Evolutionary conservation across 2,797 vertebrate genomes (phyloP), one percentile per base, ranked within the genome.

Genomic region (Hoplostethus atlanticus): DNA sequence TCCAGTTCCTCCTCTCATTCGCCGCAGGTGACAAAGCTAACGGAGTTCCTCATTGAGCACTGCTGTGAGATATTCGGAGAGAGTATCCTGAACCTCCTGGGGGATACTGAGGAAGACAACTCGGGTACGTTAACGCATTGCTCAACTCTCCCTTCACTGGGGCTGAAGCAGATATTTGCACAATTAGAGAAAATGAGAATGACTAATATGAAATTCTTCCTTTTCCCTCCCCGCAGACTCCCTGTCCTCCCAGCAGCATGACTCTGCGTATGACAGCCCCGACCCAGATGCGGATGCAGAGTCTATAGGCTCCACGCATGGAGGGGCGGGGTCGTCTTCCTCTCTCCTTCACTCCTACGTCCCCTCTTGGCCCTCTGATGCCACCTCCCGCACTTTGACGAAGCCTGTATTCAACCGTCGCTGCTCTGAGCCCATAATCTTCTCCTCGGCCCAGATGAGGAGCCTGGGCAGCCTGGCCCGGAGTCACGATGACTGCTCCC

Each of bases 211-310:
- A 21, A 50, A 34, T 50, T 5, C 38, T 69, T 54, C 3, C 10
- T 69, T 47, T 58, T 1, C n/a, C 9, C 77, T 36, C 64, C 75
- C 76, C 63, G 8, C 91, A 99, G 98, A 98, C 70, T 90, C 89
- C 0, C 25, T 89, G 47, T 94, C 93, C n/a, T 94, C 91, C 36
- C 94, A 95, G 55, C 97, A 96, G 80, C 97, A 95, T 3, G 98
- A 99, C 92, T 98, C 97, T 0, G 97, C 97, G 0, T 98, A 98
- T 0, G 96, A 98, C 86, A 98, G 97, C 91, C 96, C 95, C 0
- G 98, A 98, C 74, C 95, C 95, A 0, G 97, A 99, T 3, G 89
- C 81, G 0, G 96, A 98, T 31, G 84, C 87, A 40, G 85, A 88
- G 53, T 76, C 61, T 11, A 52, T 51, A 6, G 61, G 64, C 44